These are phyloP conservation scores for Drepanosiphum platanoidis DNA, from an alignment of 2,888 invertebrate genomes.

Conservation along the genomic window DNA sequence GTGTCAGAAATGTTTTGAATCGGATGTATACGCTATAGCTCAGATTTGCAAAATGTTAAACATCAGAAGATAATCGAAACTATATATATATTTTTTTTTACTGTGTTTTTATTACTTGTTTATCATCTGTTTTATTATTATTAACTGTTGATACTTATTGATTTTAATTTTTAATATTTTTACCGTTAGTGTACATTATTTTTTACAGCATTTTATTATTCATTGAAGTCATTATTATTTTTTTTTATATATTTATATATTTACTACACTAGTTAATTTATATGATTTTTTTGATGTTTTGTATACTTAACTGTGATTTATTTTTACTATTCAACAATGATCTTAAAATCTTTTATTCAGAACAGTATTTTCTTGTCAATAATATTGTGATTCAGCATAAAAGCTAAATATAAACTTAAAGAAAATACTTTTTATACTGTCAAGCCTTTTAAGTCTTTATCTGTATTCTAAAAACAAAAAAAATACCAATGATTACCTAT, in stretches of 20 bases:
- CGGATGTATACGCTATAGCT: slow-evolving; percentile 33
- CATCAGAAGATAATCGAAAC: slow-evolving; percentile 10
- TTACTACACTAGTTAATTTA: background rate
- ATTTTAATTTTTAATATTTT: slow-evolving; percentile 12
- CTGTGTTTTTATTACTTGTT: slow-evolving; percentile 17
- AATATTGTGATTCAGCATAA: no score
- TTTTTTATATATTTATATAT: no score
- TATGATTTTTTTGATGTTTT: slow-evolving; percentile 11
- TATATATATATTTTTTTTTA: background rate
- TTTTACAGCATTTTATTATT: background rate
- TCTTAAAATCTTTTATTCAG: no score
- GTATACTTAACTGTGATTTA: slow-evolving; percentile 39
- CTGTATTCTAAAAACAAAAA: no score
- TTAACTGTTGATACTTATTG: slow-evolving; percentile 22
- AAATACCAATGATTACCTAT: no score
- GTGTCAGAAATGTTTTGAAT: slow-evolving; percentile 55
- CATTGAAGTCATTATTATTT: slow-evolving; percentile 11
- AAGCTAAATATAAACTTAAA: no score
- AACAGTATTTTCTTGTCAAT: no score
- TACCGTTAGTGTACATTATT: background rate
- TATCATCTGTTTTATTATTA: slow-evolving; percentile 24
- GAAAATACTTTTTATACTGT: no score
- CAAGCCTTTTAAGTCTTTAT: no score
- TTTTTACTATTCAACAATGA: background rate
- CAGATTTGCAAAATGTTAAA: slow-evolving; percentile 55